These are phyloP conservation scores for Bolinopsis microptera DNA, from an alignment of 37 sponge, comb jelly and placozoan genomes.

Conservation along the genomic window DNA sequence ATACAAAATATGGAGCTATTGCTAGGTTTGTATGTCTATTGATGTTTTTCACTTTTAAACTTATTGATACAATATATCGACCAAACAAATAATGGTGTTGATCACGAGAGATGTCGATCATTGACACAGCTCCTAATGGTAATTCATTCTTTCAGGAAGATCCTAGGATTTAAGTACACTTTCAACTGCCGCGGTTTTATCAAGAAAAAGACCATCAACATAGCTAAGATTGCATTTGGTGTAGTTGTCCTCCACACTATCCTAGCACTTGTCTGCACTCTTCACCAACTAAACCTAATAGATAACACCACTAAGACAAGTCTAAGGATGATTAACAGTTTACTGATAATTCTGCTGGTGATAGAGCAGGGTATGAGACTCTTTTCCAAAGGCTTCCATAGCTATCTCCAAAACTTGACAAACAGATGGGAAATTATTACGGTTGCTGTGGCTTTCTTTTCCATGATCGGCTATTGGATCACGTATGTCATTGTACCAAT, in stretches of 20 bases:
- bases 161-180: not conserved
- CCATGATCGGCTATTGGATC: not conserved
- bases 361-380: not conserved
- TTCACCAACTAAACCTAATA: not conserved
- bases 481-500: not conserved
- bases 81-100: no score
- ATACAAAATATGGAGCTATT: not conserved
- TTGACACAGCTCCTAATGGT: no score
- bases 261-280: not conserved
- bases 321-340: not conserved
- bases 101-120: no score
- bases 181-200: not conserved
- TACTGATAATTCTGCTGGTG: not conserved
- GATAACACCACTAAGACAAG: not conserved
- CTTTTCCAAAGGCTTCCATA: not conserved
- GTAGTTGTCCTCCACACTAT: not conserved
- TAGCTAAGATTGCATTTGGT: not conserved
- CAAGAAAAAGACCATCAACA: not conserved
- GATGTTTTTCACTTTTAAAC: no score
- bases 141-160: not conserved
- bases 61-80: no score
- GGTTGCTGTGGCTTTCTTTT: not conserved
- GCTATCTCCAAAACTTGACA: not conserved
- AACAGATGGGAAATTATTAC: conserved; percentile 39
- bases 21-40: not conserved